Percentiles rank a stretch among this genome's conserved stretches.
Evolutionary conservation across 2,113 vertebrate genomes (phyloP).

Genomic region (Brachypteracias leptosomus): DNA sequence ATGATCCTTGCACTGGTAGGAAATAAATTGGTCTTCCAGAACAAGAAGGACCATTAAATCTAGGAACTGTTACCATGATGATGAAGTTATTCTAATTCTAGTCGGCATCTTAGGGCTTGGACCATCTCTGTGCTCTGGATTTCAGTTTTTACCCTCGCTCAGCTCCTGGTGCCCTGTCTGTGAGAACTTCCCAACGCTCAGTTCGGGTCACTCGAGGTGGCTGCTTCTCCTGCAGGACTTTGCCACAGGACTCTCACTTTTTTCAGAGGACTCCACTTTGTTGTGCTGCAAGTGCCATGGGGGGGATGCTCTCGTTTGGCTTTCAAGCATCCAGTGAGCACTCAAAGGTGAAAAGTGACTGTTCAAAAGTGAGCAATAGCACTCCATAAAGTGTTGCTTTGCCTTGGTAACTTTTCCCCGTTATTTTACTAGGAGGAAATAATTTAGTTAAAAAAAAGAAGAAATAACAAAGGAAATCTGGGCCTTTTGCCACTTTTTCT

Average conservation of each 20-base stretch:
- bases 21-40: neutral
- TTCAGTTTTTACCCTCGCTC: neutral
- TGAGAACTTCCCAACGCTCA: fast-evolving
- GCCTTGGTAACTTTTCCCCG: neutral
- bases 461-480: neutral
- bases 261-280: no score
- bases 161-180: neutral
- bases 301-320: neutral
- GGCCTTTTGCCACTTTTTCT: neutral
- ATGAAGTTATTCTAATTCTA: neutral
- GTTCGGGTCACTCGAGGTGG: neutral
- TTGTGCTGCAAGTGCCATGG: neutral
- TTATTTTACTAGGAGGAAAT: neutral
- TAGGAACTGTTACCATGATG: neutral
- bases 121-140: neutral
- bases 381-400: neutral
- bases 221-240: neutral
- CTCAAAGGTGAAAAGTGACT: neutral
- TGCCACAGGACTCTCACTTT: neutral
- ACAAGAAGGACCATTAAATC: neutral
- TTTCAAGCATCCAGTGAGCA: neutral
- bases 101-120: neutral
- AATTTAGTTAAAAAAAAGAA: neutral
- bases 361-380: neutral
- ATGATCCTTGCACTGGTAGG: neutral